These are phyloP conservation scores for Drosophila rhopaloa DNA, from an alignment of 1,140 invertebrate species.

Conservation along the genomic window DNA sequence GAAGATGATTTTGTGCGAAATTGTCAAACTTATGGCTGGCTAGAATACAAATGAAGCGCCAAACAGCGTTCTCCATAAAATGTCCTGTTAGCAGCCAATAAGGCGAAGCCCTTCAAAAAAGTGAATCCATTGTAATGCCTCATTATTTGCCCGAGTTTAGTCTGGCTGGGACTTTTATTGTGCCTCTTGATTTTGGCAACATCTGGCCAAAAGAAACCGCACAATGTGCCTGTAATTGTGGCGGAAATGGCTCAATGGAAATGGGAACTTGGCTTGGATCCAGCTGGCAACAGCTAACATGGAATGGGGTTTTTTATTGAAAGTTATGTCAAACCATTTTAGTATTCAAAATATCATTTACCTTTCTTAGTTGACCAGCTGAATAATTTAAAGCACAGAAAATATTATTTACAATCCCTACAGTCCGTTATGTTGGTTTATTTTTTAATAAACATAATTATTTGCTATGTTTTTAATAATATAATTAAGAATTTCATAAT, in stretches of 20 bases:
- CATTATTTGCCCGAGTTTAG: constrained; percentile 38
- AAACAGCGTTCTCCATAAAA: constrained; percentile 27
- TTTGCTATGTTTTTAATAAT: too few relatives aligned
- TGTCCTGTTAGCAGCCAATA: constrained; percentile 55
- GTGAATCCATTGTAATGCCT: constrained; percentile 50
- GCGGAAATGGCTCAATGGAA: constrained; percentile 35
- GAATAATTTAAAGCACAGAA: constrained; percentile 1
- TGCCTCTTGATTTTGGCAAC: constrained; percentile 34
- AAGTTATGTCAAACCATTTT: constrained; percentile 40
- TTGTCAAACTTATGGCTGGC: constrained; percentile 36
- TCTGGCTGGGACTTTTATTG: constrained; percentile 39
- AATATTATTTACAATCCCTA: background rate
- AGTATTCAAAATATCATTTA: constrained; percentile 55
- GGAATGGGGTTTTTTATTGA: constrained; percentile 14
- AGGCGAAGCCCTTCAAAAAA: constrained; percentile 31
- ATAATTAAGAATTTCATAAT: too few relatives aligned
- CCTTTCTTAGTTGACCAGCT: constrained; percentile 6
- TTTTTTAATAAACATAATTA: too few relatives aligned
- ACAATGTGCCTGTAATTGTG: constrained; percentile 50
- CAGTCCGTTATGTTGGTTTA: too few relatives aligned
- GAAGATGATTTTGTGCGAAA: constrained; percentile 26
- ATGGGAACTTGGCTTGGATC: constrained; percentile 33
- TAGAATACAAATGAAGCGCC: constrained; percentile 53
- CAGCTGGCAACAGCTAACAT: constrained; percentile 30
- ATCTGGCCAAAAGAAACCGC: constrained; percentile 35